phyloP scores from a whole-genome alignment of 1,140 invertebrate species.

The Trichogramma pretiosum region DNA sequence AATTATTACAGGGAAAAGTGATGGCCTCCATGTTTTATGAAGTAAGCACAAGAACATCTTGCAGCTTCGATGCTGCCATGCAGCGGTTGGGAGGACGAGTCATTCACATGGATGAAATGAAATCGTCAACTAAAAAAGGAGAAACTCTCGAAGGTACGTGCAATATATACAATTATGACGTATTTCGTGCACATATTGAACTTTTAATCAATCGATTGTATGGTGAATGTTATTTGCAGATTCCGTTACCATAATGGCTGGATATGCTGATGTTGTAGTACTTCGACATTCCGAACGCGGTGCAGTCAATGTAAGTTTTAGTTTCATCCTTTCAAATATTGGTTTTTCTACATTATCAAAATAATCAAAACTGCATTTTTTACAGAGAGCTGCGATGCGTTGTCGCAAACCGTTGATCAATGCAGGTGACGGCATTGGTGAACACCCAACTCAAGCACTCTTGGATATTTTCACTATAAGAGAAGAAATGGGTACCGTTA shows the following conservation, averaged over 20 bases:
- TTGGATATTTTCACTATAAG: conserved; percentile 97
- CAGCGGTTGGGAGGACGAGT: conserved; percentile 87
- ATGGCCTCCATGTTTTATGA: conserved; percentile 97
- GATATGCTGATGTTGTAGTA: conserved; percentile 87
- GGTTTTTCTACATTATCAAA: not conserved
- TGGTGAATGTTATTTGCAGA: conserved; percentile 44
- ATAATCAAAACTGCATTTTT: conserved; percentile 10
- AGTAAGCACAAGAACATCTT: conserved; percentile 89
- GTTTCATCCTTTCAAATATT: not conserved
- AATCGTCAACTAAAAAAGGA: conserved; percentile 92
- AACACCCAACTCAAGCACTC: conserved; percentile 97
- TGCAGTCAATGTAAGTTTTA: conserved; percentile 71
- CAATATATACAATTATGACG: too few species aligned
- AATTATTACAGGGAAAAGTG: conserved; percentile 66
- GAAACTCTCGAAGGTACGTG: conserved; percentile 81
- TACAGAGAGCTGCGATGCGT: conserved; percentile 67
- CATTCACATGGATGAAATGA: conserved; percentile 77
- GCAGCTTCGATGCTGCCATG: conserved; percentile 95
- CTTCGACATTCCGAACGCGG: conserved; percentile 86
- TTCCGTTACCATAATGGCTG: conserved; percentile 74
- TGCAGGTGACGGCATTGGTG: conserved; percentile 95
- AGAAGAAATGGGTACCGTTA: conserved; percentile 97
- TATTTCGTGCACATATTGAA: not conserved
- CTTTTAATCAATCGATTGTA: not conserved
- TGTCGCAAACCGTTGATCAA: conserved; percentile 89